Base-by-base conservation (phyloP, 2,797 vertebrate genomes). In the Hylomyscus alleni region DNA sequence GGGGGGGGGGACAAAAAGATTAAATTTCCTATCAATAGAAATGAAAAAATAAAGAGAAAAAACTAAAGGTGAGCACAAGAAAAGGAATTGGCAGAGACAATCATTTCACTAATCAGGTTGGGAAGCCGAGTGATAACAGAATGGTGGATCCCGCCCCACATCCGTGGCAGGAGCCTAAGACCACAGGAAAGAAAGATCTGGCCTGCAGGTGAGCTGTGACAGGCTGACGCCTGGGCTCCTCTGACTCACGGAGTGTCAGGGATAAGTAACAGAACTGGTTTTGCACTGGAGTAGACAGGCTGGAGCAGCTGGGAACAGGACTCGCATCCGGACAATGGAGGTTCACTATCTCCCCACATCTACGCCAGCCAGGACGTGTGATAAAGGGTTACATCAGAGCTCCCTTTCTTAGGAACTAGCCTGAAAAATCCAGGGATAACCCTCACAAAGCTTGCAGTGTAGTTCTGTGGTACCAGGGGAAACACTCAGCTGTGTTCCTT, bases 241-340 rank as follows among this genome's bases (percentile, higher is more conserved):
- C 65, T 24, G 62, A 87, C 34, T 90, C 87, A 52, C 1, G 6
- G 69, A 11, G 7, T 19, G 29, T 80, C 84, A 40, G 80, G 17
- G 47, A 67, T 92, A 91, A 93, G 80, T 72, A 82, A 90, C 72
- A 60, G 20, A 82, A 52, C 93, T 3, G 52, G 88, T 84, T 87
- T 52, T 90, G 52, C 81, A 37, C 7, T 14, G 29, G 26, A 12
- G 73, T 47, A 94, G 85, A 73, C 75, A 52, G 60, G 73, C 80
- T 56, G 44, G 44, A 72, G 37, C 40, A 37, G 20, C 54, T 40
- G 4, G 72, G 2, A 26, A 15, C 83, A 73, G 58, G 69, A 69
- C 29, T 7, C 3, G n/a, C 34, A 62, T 31, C 40, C 26, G 0
- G 60, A 15, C 4, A 9, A 4, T 4, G 1, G 15, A 58, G 37